phyloP scores from a whole-genome alignment of 2,888 invertebrate species.

The Drosophila fungiperda region DNA sequence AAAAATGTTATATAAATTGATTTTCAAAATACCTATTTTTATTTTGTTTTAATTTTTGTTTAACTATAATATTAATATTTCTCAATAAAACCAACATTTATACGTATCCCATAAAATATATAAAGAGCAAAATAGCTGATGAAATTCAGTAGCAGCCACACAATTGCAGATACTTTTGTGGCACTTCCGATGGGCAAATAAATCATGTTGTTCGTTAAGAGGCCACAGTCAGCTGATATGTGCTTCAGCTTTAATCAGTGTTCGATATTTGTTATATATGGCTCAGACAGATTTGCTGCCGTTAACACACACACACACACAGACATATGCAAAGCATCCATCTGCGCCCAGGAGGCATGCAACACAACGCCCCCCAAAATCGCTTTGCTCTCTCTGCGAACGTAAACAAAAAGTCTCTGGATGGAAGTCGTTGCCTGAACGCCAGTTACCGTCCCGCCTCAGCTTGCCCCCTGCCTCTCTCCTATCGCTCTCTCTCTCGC shows the following conservation, averaged over 20 bases:
- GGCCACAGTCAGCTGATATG: slow-evolving; percentile 15
- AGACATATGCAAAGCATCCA: slow-evolving; percentile 24
- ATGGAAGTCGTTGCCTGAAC: slow-evolving; percentile 22
- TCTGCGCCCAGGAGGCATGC: slow-evolving; percentile 43
- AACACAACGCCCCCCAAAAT: slow-evolving; percentile 33
- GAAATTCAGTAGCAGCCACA: slow-evolving; percentile 12
- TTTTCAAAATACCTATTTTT: neutral
- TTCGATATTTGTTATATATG: slow-evolving; percentile 29
- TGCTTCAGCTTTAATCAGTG: slow-evolving; percentile 46
- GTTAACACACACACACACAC: neutral
- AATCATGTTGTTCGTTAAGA: slow-evolving; percentile 31
- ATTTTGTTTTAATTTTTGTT: neutral
- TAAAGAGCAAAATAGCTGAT: neutral
- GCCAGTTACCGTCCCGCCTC: slow-evolving; percentile 14
- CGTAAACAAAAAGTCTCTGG: slow-evolving; percentile 40
- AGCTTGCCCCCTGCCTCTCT: neutral
- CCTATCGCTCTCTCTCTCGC: neutral
- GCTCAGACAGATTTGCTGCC: neutral
- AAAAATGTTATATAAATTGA: neutral
- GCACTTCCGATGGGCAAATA: slow-evolving; percentile 12
- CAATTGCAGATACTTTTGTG: neutral
- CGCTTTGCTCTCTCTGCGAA: slow-evolving; percentile 12
- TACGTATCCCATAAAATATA: neutral
- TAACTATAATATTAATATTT: neutral
- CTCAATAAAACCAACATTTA: neutral